These are phyloP conservation scores for Amniataba percoides DNA, from an alignment of 2,797 vertebrate genomes.

Conservation along the genomic window DNA sequence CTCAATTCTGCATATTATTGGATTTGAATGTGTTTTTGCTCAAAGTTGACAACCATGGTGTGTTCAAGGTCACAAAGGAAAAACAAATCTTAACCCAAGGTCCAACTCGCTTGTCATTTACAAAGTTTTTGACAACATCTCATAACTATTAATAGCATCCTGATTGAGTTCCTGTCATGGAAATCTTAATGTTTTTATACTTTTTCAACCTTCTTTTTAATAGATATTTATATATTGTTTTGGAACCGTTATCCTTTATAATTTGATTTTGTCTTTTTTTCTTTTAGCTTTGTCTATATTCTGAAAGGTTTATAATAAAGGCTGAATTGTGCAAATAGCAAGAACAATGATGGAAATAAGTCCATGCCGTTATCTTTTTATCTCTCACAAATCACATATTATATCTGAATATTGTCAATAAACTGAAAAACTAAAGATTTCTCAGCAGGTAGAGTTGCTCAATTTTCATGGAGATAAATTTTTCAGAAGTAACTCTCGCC, in stretches of 20 bases:
- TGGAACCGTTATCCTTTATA: not conserved
- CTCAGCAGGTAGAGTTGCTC: not conserved
- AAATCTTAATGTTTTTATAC: not conserved
- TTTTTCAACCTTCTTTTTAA: not conserved
- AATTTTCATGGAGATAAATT: not conserved
- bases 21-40: not conserved
- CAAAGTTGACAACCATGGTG: no score
- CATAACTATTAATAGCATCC: not conserved
- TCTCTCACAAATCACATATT: not conserved
- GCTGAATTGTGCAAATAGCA: not conserved
- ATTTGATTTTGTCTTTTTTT: not conserved
- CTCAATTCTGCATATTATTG: not conserved
- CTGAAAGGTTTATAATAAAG: not conserved
- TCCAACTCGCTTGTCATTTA: not conserved
- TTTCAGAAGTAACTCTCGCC: not conserved
- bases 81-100: not conserved
- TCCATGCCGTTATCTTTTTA: not conserved
- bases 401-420: not conserved
- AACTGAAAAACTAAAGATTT: not conserved
- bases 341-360: not conserved
- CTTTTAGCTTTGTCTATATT: not conserved
- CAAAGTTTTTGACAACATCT: conserved; percentile 3
- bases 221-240: not conserved
- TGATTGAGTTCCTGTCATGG: not conserved
- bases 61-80: not conserved